Percentiles rank a stretch among this genome's conserved stretches.
phyloP scores from a whole-genome alignment of 2,797 vertebrate species.

The Bradypodion pumilum region DNA sequence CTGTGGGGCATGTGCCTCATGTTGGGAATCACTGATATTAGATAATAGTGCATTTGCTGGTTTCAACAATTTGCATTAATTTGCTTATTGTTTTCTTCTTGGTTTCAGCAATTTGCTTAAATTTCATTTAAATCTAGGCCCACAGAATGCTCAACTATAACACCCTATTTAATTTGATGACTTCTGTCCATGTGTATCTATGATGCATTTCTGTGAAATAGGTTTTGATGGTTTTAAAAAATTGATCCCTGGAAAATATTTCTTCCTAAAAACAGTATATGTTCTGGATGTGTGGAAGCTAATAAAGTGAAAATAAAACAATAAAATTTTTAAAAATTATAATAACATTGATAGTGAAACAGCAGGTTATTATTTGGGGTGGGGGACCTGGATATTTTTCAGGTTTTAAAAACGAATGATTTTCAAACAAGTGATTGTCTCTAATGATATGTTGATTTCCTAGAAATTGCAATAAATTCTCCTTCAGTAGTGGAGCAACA shows the following conservation, averaged over 20 bases:
- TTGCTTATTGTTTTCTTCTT: no score
- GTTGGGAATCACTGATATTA: no score
- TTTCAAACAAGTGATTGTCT: background rate
- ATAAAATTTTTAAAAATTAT: background rate
- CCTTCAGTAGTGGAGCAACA: background rate
- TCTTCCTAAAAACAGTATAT: conserved; percentile 52
- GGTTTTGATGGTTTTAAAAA: conserved; percentile 45
- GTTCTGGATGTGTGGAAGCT: conserved; percentile 30
- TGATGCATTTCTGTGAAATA: background rate
- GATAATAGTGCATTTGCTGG: background rate
- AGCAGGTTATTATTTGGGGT: no score
- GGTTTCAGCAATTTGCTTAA: conserved; percentile 6
- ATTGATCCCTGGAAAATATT: conserved; percentile 43
- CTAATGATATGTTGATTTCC: background rate
- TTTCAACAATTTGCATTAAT: conserved; percentile 5
- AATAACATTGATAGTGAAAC: background rate
- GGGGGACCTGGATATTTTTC: no score
- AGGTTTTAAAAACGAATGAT: no score
- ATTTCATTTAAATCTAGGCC: background rate
- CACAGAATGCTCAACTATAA: background rate
- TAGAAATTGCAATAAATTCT: background rate
- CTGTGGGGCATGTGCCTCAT: no score
- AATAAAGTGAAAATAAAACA: background rate
- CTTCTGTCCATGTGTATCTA: background rate
- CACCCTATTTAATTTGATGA: background rate